Evolutionary conservation across 2,797 vertebrate genomes (phyloP), one percentile per base, ranked within the genome.

Genomic region (Pterois miles): DNA sequence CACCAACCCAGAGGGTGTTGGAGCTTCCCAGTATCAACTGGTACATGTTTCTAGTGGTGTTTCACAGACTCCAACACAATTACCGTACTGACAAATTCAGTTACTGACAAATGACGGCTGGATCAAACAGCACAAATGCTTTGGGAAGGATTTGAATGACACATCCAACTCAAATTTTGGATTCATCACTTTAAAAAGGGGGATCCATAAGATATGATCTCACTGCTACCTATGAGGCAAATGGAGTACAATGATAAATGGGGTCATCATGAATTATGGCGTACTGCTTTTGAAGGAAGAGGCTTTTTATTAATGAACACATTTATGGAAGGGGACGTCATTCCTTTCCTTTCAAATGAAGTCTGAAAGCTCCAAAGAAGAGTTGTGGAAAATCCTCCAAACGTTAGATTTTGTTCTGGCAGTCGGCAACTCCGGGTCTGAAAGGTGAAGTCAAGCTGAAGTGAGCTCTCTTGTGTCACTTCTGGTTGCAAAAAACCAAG

Each of bases 51-150:
- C 20, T 27, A 10, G 50, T 20, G n/a, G 33, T 54, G 56, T 57
- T 56, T 36, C 59, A 73, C 23, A 72, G 25, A 36, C 52, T 78
- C 8, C 54, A 31, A 56, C 5, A 2, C 36, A 48, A 22, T 10
- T 43, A 63, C 38, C 12, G 43, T 43, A 63, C 38, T 10, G 43
- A 50, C 40, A 53, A 81, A 59, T 2, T 48, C 53, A 43, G 25
- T 72, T 58, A 25, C 63, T 29, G 70, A 63, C 43, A 25, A 48
- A 53, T 22, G 75, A 73, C 68, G 29, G 70, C 40, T 66, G 8
- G 34, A 65, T 80, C 53, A 78, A 57, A 71, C 57, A 2, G n/a
- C 5, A 11, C 27, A 27, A 38, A 33, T 8, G 16, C 18, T 27
- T 40, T 48, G 65, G 40, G 25, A 34, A 52, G 58, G 59, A 71